Evolutionary conservation across 2,113 vertebrate genomes (phyloP), one percentile per base, ranked within the genome.

Genomic region (Coptodon rendalli): DNA sequence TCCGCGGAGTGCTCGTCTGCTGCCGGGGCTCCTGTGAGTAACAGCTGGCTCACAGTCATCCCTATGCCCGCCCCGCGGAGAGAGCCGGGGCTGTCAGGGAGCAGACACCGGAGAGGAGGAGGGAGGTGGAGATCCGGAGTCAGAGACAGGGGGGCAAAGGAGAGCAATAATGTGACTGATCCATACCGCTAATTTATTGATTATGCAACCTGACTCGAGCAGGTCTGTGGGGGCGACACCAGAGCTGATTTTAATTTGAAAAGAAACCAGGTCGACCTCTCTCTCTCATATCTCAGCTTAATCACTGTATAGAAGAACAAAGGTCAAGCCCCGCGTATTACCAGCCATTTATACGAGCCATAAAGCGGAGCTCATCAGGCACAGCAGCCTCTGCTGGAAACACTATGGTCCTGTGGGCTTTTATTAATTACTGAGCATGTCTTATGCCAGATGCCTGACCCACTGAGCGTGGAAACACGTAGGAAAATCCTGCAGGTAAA

Each of bases 21-120:
- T 19, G 50, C 38, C 40, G 45, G 19, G 24, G 19, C 66, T 88
- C 78, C 85, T 48, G 80, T 1, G 3, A 68, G 24, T 63, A 82
- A 90, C 91, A 90, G 90, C 91, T 85, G 92, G 81, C 78, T 86
- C 86, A 78, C 90, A 87, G 48, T 86, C 86, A 88, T 86, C 66
- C 80, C 86, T 61, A 43, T 57, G 40, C 76, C 89, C 63, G 73
- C 84, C 80, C 86, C 52, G 57, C 81, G 24, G 81, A 73, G 40
- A 56, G 50, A 54, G 83, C 17, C 7, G 17, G 76, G 68, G 50
- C 27, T 82, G 86, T 57, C 73, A 89, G 24, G 45, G 83, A 36
- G 81, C 71, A 31, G 71, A 76, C 43, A 50, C 43, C 22, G 3
- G 57, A 38, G 68, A 63, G 85, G 71, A 87, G 83, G 54, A 17